These are phyloP conservation scores for Eleutherodactylus coqui DNA, from an alignment of 2,797 vertebrate genomes.

Conservation along the genomic window DNA sequence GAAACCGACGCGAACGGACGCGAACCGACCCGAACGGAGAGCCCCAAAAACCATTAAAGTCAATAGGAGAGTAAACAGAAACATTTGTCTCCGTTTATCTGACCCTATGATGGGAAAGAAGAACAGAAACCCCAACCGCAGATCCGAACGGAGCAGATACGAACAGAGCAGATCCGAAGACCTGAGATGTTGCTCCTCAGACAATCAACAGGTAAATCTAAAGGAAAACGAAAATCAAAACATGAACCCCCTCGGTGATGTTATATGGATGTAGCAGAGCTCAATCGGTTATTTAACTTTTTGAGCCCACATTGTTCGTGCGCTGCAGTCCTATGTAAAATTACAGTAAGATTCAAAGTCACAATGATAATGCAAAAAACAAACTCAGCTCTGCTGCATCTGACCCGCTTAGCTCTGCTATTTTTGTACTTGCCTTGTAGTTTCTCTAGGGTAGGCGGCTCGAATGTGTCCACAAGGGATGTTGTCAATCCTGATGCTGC, in stretches of 20 bases:
- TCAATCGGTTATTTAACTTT: not conserved
- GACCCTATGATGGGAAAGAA: too few relatives aligned
- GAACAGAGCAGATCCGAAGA: too few relatives aligned
- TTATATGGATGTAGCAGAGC: not conserved
- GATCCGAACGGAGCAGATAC: too few relatives aligned
- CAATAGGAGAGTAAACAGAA: too few relatives aligned
- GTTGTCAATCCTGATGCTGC: not conserved
- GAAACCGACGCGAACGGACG: too few relatives aligned
- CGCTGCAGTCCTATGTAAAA: not conserved
- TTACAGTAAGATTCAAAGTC: not conserved
- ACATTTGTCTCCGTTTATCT: too few relatives aligned
- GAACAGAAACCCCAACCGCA: too few relatives aligned
- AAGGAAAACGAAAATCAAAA: not conserved
- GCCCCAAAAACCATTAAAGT: too few relatives aligned
- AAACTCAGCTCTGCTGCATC: not conserved
- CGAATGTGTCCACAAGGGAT: not conserved
- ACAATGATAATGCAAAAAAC: too few relatives aligned
- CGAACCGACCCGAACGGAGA: too few relatives aligned
- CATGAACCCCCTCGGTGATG: not conserved
- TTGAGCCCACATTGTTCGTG: not conserved
- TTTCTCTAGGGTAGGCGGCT: not conserved
- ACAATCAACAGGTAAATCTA: too few relatives aligned
- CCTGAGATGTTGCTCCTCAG: too few relatives aligned
- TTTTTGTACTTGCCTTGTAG: not conserved
- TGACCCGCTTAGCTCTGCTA: not conserved